Evolutionary conservation across 2,888 invertebrate genomes (phyloP).

Genomic region (Tiliacea aurago): DNA sequence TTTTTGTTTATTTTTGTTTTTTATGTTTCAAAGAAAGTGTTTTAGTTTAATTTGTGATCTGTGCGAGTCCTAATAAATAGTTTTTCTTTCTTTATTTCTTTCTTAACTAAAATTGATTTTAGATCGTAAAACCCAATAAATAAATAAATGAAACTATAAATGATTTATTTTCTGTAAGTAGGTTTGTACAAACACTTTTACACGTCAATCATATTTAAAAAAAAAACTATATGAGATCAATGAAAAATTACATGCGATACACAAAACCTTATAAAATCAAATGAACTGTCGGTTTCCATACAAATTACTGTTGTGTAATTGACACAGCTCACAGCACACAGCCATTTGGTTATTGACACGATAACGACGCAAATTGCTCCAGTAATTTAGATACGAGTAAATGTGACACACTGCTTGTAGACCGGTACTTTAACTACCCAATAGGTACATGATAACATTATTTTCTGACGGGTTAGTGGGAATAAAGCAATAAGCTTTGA

Average conservation of each 20-base stretch:
- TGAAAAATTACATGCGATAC: not conserved
- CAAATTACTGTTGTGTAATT: slow-evolving; percentile 39
- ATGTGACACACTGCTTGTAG: slow-evolving; percentile 11
- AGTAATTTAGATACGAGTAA: slow-evolving; percentile 33
- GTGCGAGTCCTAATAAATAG: too few species aligned
- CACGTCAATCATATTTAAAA: too few species aligned
- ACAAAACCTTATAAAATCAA: slow-evolving; percentile 27
- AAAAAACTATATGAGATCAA: too few species aligned
- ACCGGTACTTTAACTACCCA: slow-evolving; percentile 7
- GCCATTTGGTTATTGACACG: slow-evolving; percentile 27
- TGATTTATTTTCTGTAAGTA: too few species aligned
- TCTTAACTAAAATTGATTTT: not conserved
- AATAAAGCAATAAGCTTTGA: not conserved
- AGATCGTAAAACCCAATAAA: not conserved
- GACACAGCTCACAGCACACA: slow-evolving; percentile 36
- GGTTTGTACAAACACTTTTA: too few species aligned
- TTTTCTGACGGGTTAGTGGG: not conserved
- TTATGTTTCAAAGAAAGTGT: too few species aligned
- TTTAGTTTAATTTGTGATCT: too few species aligned
- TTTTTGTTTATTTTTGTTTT: too few species aligned
- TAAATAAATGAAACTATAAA: too few species aligned
- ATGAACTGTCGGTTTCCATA: slow-evolving; percentile 20
- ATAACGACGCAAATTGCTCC: slow-evolving; percentile 32
- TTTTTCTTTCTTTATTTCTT: too few species aligned
- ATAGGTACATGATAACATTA: not conserved